A percentile compares a stretch with the other conserved stretches of the same genome.
Evolutionary conservation across 1,140 invertebrate genomes (phyloP).

Genomic region (Calliphora vicina): DNA sequence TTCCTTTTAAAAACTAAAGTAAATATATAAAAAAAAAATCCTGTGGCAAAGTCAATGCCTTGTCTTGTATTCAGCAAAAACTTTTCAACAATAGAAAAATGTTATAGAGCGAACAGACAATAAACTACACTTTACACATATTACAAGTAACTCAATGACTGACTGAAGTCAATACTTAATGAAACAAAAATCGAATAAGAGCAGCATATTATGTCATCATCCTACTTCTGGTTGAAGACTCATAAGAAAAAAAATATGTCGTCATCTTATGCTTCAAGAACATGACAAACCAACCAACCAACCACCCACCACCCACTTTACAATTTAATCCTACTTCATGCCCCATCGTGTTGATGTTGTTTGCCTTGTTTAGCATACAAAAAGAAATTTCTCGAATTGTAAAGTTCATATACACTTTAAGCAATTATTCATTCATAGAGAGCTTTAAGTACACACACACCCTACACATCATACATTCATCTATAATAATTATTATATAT

Average conservation of each 20-base stretch:
- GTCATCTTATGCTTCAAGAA: not conserved
- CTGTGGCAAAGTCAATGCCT: not conserved
- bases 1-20: no score
- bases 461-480: not conserved
- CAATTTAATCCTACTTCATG: not conserved
- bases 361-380: no score
- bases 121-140: not conserved
- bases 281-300: not conserved
- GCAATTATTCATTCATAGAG: slow-evolving; percentile 28
- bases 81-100: no score
- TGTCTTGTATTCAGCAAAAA: not conserved
- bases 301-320: not conserved
- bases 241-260: not conserved
- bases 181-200: not conserved
- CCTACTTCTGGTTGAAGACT: not conserved
- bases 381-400: not conserved
- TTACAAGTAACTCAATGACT: not conserved
- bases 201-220: not conserved
- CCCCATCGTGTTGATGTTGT: not conserved
- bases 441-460: not conserved
- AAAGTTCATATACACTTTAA: slow-evolving; percentile 15
- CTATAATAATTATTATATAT: no score
- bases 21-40: not conserved
- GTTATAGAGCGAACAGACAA: not conserved
- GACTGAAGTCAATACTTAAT: not conserved